Percentiles rank a stretch among this genome's conserved stretches.
phyloP scores from a whole-genome alignment of 2,113 vertebrate species.

The Numenius arquata region DNA sequence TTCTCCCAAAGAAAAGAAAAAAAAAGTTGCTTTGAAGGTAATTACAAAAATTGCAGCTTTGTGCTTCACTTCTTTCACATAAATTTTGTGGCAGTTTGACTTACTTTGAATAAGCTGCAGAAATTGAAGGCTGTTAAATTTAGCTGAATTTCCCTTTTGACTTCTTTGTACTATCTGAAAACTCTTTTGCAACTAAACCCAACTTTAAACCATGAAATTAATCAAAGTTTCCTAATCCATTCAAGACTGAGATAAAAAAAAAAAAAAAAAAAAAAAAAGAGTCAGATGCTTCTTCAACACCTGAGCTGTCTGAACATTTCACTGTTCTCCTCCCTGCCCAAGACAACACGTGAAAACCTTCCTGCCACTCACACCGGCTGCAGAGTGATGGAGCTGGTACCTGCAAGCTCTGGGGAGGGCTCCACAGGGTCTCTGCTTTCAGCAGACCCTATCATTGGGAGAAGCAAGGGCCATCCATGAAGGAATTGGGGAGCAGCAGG shows the following conservation, averaged over 20 bases:
- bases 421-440: neutral
- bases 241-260: neutral
- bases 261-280: neutral
- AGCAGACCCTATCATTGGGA: neutral
- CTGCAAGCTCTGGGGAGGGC: neutral
- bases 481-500: neutral
- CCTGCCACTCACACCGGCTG: neutral
- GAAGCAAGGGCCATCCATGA: accelerated
- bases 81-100: neutral
- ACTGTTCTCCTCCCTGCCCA: neutral
- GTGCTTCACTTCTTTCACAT: neutral
- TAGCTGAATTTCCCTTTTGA: neutral
- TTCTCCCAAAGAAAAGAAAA: neutral
- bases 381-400: neutral
- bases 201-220: neutral
- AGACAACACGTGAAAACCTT: neutral
- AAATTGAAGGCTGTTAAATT: neutral
- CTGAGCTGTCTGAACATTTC: neutral
- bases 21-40: neutral
- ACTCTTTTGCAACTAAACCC: neutral
- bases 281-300: neutral
- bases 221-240: neutral
- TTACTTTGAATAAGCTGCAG: neutral
- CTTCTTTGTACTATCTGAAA: neutral
- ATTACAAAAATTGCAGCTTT: neutral